Percentiles rank a stretch among this genome's conserved stretches.
These are phyloP conservation scores for Isurus oxyrinchus DNA, from an alignment of 2,113 vertebrate genomes.

Conservation along the genomic window DNA sequence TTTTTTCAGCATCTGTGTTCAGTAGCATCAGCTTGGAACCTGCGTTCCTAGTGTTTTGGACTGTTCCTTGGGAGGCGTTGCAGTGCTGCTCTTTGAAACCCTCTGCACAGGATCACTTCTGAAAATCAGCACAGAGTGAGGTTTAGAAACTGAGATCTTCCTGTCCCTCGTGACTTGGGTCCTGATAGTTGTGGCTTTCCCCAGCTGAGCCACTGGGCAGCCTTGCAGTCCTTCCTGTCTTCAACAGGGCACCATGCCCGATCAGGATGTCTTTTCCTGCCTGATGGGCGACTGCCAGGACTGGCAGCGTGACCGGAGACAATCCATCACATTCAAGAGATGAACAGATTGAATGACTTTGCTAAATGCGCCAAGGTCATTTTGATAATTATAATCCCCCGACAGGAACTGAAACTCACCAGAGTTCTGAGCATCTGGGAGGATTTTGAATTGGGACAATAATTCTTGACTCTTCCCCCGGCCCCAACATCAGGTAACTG, in stretches of 20 bases:
- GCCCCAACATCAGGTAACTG: background rate
- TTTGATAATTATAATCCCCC: background rate
- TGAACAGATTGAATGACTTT: background rate
- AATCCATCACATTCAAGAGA: background rate
- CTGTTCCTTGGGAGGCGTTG: background rate
- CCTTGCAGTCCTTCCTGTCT: background rate
- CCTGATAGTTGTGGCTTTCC: background rate
- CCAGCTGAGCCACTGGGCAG: background rate
- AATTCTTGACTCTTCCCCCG: background rate
- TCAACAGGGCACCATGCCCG: background rate
- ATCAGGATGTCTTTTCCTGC: background rate
- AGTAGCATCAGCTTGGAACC: background rate
- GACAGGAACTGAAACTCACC: background rate
- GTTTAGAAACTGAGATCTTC: background rate
- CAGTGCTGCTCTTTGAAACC: too few species aligned
- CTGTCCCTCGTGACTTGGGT: background rate
- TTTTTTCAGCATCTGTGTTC: too few species aligned
- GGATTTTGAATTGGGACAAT: background rate
- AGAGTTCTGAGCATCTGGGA: background rate
- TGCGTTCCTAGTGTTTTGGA: background rate
- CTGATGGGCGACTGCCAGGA: too few species aligned
- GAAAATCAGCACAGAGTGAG: too few species aligned
- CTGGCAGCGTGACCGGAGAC: background rate
- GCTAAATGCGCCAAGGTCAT: background rate
- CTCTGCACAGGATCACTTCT: background rate